Conservation (phyloP, 2,113 vertebrate genomes). For the Elachura formosa region DNA sequence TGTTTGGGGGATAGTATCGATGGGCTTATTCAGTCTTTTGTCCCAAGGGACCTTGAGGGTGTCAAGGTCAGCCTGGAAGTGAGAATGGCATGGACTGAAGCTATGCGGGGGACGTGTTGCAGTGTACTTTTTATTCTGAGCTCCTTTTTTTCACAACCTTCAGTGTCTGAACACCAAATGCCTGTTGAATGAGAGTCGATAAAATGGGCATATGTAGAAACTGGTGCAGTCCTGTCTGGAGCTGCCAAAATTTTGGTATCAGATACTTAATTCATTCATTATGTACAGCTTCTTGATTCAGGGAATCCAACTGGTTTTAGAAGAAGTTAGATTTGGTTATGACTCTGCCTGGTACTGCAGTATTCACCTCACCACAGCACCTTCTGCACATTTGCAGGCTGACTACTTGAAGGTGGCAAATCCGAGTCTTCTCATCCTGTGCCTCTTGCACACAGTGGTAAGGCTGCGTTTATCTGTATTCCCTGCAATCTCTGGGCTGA, state of each 20-base stretch:
- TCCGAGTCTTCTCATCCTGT: neutral
- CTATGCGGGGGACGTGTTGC: fast-evolving
- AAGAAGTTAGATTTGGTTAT: slow-evolving; percentile 7
- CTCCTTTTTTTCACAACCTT: neutral
- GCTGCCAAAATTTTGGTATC: neutral
- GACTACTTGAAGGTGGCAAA: neutral
- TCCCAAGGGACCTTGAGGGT: neutral
- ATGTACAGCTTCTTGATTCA: neutral
- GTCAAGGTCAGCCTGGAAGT: neutral
- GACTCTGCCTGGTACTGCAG: neutral
- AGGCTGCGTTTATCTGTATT: neutral
- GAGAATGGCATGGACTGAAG: neutral
- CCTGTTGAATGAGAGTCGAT: neutral
- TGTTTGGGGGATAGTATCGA: too few relatives aligned
- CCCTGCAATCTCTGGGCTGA: neutral
- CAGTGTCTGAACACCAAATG: neutral
- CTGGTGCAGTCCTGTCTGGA: neutral
- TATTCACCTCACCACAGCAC: neutral
- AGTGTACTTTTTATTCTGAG: neutral
- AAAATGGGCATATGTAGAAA: neutral
- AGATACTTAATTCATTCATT: neutral
- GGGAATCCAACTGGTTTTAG: slow-evolving; percentile 5
- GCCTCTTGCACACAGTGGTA: neutral
- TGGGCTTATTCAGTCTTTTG: neutral
- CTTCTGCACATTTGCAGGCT: neutral